Evolutionary conservation across 2,797 vertebrate species (phyloP).

Genomic region (Brotula barbata): DNA sequence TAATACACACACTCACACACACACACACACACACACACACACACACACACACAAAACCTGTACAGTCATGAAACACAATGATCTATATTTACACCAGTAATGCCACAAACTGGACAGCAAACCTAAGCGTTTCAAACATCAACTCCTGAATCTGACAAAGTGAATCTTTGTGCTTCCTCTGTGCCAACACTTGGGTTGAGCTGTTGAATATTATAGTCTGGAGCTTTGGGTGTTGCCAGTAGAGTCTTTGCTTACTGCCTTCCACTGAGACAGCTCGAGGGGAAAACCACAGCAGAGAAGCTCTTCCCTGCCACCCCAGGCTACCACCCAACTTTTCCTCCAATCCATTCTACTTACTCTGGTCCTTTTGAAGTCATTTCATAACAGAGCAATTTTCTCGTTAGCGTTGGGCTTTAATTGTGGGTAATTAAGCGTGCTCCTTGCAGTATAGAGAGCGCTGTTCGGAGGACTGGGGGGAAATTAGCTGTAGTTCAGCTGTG

Average conservation of each 20-base stretch:
- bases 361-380: slow-evolving; percentile 79
- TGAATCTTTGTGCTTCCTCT: slow-evolving; percentile 42
- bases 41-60: slow-evolving; percentile 2
- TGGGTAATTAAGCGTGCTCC: slow-evolving; percentile 83
- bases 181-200: slow-evolving; percentile 40
- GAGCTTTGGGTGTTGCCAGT: slow-evolving; percentile 60
- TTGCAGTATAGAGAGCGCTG: slow-evolving; percentile 71
- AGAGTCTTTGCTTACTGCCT: slow-evolving; percentile 66
- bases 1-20: too few species aligned
- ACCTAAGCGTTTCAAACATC: slow-evolving; percentile 17
- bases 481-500: slow-evolving; percentile 84
- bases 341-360: slow-evolving; percentile 73
- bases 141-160: slow-evolving; percentile 42
- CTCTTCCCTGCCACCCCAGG: slow-evolving; percentile 61
- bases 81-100: slow-evolving; percentile 17
- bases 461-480: slow-evolving; percentile 75
- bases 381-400: slow-evolving; percentile 84
- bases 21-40: too few species aligned
- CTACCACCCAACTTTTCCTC: slow-evolving; percentile 69
- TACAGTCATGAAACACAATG: slow-evolving; percentile 17
- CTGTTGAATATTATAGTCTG: slow-evolving; percentile 58
- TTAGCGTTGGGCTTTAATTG: slow-evolving; percentile 83
- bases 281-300: slow-evolving; percentile 44
- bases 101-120: slow-evolving; percentile 24
- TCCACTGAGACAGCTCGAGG: slow-evolving; percentile 61